Evolutionary conservation across 2,113 vertebrate species (phyloP).

Genomic region (Anas platyrhynchos): DNA sequence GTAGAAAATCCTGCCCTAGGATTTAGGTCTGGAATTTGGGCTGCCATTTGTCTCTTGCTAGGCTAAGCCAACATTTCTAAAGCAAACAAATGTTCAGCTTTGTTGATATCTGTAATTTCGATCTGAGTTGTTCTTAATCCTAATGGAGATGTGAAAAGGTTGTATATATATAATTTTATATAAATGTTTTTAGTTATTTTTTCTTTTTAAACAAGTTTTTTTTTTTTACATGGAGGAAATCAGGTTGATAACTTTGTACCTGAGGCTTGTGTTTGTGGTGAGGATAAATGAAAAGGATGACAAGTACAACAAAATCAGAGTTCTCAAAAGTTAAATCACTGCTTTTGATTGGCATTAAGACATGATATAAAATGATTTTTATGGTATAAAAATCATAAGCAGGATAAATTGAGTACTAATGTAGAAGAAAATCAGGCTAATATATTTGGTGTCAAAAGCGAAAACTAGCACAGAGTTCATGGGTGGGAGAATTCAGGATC

Average conservation of each 20-base stretch:
- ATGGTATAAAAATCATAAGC: neutral
- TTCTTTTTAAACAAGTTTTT: neutral
- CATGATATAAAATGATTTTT: too few species aligned
- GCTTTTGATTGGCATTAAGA: neutral
- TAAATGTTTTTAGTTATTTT: neutral
- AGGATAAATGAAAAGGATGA: neutral
- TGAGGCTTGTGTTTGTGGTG: neutral
- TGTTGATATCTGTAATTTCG: neutral
- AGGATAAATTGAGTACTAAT: neutral
- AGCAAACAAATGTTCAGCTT: neutral
- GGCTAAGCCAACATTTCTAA: neutral
- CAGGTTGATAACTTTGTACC: neutral
- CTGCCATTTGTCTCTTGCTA: neutral
- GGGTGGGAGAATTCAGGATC: neutral
- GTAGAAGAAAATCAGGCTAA: neutral
- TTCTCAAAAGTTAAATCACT: neutral
- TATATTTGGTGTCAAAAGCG: neutral
- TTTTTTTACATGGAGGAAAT: neutral
- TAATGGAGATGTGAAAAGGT: neutral
- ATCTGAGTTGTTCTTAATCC: neutral
- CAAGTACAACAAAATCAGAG: neutral
- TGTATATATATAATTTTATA: neutral
- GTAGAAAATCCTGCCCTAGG: neutral
- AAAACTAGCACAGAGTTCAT: neutral
- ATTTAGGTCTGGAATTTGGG: neutral